Percentiles rank a stretch among this genome's conserved stretches.
These are phyloP conservation scores for Nibea coibor DNA, from an alignment of 2,113 vertebrate genomes.

Conservation along the genomic window DNA sequence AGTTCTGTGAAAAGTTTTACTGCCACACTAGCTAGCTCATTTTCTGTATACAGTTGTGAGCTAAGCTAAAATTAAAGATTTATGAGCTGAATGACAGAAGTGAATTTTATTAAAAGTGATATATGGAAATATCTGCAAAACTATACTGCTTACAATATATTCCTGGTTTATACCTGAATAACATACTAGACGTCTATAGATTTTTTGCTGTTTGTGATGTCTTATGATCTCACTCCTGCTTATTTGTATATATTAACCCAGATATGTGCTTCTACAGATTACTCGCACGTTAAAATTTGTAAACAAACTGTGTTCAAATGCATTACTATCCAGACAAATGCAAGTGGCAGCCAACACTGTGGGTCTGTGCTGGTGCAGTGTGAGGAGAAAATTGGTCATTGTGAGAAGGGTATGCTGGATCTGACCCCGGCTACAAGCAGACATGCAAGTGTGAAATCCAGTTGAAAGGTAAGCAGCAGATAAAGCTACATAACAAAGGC, in stretches of 20 bases:
- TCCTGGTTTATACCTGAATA: not conserved
- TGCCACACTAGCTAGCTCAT: not conserved
- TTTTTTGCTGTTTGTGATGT: not conserved
- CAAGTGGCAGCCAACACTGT: slow-evolving; percentile 67
- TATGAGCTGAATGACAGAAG: not conserved
- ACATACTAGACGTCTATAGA: not conserved
- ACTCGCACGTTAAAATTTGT: not conserved
- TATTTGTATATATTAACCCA: not conserved
- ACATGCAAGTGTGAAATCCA: slow-evolving; percentile 87
- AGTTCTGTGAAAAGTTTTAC: not conserved
- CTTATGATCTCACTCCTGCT: not conserved
- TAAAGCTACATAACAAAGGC: slow-evolving; percentile 83
- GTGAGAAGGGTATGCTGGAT: slow-evolving; percentile 78
- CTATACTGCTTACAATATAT: not conserved
- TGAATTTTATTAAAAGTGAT: not conserved
- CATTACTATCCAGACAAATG: slow-evolving; percentile 64
- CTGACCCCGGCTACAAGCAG: slow-evolving; percentile 81
- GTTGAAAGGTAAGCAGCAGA: slow-evolving; percentile 87
- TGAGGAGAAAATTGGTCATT: slow-evolving; percentile 82
- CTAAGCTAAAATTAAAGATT: not conserved
- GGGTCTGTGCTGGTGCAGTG: slow-evolving; percentile 55
- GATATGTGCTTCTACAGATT: not conserved
- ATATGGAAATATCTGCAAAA: not conserved
- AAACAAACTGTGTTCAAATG: slow-evolving; percentile 56
- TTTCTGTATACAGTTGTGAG: not conserved